A percentile compares a stretch with the other conserved stretches of the same genome.
Conservation (phyloP, 2,888 invertebrate genomes). For the Zaprionus lineosus region DNA sequence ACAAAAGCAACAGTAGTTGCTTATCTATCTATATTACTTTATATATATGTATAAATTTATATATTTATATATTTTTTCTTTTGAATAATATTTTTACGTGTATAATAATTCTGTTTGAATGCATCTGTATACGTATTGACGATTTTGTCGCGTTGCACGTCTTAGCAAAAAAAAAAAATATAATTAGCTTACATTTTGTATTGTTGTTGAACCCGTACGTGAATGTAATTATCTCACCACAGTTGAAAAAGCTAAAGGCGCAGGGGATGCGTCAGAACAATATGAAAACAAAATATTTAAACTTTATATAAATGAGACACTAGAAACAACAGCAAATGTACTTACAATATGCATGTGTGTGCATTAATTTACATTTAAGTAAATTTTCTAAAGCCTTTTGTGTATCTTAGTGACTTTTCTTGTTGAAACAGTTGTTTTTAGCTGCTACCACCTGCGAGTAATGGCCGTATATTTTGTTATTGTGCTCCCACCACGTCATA, state of each 20-base stretch:
- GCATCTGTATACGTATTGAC: slow-evolving; percentile 34
- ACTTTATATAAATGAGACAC: slow-evolving; percentile 38
- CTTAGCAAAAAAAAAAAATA: slow-evolving; percentile 56
- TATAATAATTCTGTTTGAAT: slow-evolving; percentile 32
- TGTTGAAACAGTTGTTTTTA: slow-evolving; percentile 73
- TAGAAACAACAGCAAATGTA: slow-evolving; percentile 24
- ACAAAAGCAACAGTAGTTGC: slow-evolving; percentile 27
- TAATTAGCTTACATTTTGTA: slow-evolving; percentile 62
- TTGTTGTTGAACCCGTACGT: slow-evolving; percentile 32
- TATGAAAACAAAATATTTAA: slow-evolving; percentile 48
- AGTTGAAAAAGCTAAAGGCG: slow-evolving; percentile 39
- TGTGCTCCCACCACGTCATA: slow-evolving; percentile 58
- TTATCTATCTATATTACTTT: slow-evolving; percentile 36
- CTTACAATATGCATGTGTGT: slow-evolving; percentile 41
- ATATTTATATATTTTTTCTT: slow-evolving; percentile 22
- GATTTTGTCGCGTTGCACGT: slow-evolving; percentile 56
- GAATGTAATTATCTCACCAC: slow-evolving; percentile 41
- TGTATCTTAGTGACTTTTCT: slow-evolving; percentile 34
- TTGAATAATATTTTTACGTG: slow-evolving; percentile 28
- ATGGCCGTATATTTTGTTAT: slow-evolving; percentile 19
- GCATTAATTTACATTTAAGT: slow-evolving; percentile 46
- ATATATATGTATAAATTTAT: slow-evolving; percentile 7
- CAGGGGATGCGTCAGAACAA: slow-evolving; percentile 46
- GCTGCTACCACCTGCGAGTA: slow-evolving; percentile 46
- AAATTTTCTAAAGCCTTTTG: slow-evolving; percentile 44